phyloP scores from a whole-genome alignment of 2,113 vertebrate species.

The Pseudorectes ferrugineus region DNA sequence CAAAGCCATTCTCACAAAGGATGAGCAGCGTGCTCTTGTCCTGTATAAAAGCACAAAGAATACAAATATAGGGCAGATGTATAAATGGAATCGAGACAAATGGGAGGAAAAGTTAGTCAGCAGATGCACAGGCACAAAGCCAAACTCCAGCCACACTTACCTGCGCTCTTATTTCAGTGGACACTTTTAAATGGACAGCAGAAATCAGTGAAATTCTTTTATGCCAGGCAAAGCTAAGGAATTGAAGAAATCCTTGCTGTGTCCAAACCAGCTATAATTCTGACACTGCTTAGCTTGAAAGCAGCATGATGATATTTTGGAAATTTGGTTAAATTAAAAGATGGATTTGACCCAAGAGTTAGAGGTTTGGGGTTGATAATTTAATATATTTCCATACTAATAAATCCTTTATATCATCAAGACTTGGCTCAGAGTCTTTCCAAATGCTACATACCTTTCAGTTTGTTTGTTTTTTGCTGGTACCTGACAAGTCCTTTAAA shows the following conservation, averaged over 20 bases:
- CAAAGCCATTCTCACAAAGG: slow-evolving; percentile 83
- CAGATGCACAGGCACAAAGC: background rate
- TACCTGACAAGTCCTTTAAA: background rate
- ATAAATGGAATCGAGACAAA: background rate
- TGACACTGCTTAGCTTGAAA: background rate
- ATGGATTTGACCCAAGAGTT: background rate
- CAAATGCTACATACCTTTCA: background rate
- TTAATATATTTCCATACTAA: background rate
- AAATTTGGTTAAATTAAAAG: background rate
- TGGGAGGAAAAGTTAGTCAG: background rate
- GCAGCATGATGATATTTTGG: background rate
- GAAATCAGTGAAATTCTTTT: background rate
- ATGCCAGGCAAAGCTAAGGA: background rate
- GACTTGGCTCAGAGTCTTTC: background rate
- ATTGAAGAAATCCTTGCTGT: background rate
- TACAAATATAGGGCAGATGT: background rate
- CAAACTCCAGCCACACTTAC: background rate
- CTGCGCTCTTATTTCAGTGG: background rate
- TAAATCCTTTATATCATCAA: background rate
- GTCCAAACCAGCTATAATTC: background rate
- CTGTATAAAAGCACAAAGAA: slow-evolving; percentile 65
- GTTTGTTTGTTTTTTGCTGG: background rate
- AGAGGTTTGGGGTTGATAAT: background rate
- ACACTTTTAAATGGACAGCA: background rate
- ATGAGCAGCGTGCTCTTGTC: slow-evolving; percentile 77